phyloP scores from a whole-genome alignment of 2,113 vertebrate species.

The Sinocyclocheilus rhinocerous region DNA sequence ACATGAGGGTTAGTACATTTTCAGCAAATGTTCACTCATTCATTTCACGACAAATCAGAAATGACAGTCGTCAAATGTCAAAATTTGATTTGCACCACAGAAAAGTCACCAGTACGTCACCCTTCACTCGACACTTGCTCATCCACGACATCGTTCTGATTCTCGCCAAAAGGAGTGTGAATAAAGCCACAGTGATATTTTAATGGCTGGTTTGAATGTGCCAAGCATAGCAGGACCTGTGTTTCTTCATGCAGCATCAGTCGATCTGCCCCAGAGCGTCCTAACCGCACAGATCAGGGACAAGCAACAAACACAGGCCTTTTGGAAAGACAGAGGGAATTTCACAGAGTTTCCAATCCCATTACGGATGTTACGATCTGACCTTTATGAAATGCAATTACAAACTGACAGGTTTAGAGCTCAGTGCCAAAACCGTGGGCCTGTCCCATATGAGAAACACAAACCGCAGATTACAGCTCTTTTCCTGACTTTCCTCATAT shows the following conservation, averaged over 20 bases:
- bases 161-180: not conserved
- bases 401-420: not conserved
- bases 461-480: not conserved
- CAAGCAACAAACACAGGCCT: not conserved
- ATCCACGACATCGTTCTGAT: constrained; percentile 1
- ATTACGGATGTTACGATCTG: not conserved
- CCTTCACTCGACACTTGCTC: not conserved
- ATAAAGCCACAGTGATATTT: not conserved
- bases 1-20: too few species aligned
- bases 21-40: too few species aligned
- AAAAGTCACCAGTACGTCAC: too few species aligned
- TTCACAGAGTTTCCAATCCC: not conserved
- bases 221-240: not conserved
- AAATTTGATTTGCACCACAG: too few species aligned
- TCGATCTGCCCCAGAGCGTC: not conserved
- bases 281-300: not conserved
- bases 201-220: not conserved
- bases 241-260: constrained; percentile 22
- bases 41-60: too few species aligned
- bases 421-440: not conserved
- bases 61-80: too few species aligned
- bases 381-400: not conserved
- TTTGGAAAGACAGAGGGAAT: not conserved
- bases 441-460: not conserved
- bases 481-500: not conserved